Base-by-base conservation (phyloP, 2,113 vertebrate species). In the Greenwoodochromis staneri region DNA sequence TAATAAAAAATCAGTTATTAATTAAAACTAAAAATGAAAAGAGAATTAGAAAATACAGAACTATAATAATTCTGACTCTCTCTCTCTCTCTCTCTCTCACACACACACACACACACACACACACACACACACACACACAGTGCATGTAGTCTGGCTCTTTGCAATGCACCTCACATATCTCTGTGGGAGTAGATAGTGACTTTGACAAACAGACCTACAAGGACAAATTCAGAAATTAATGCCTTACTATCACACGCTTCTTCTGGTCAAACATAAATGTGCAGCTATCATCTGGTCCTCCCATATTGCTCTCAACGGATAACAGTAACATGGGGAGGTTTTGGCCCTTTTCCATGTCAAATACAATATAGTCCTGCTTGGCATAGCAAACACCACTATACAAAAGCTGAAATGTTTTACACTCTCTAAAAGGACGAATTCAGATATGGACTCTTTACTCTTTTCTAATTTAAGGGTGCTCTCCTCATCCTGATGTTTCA, bases 1-100 rank as follows among this genome's bases (percentile, higher is more conserved):
- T 42, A 71, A 5, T 36, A n/a, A 0, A 5, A 40, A 40, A 42
- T 10, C 3, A 10, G 9, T 34, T 61, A 63, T 0, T 34, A 40
- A 42, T 9, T 5, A 24, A 42, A 24, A 71, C 2, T 14, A 21
- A 1, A 61, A 9, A 4, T 31, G 1, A 21, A 40, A 69, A 69
- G 63, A 38, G 7, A 40, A 40, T 24, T 40, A 14, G 11, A 69
- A 69, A 24, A 24, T 69, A 69, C 7, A 69, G 36, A 40, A 69
- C 4, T 38, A 38, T 21, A 40, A 69, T 69, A 38, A 69, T 38
- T 38, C 31, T 66, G 63, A 69, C 11, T 13, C 4, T 21, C 31
- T 4, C 31, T 4, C 5, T 2, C 29, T 6, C 27, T 3, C 24
- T 1, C 24, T 24, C 24, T 3, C 24, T 1, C 24, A 1, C 24